Conservation (phyloP, 2,113 vertebrate species). For the Calyptomena viridis region DNA sequence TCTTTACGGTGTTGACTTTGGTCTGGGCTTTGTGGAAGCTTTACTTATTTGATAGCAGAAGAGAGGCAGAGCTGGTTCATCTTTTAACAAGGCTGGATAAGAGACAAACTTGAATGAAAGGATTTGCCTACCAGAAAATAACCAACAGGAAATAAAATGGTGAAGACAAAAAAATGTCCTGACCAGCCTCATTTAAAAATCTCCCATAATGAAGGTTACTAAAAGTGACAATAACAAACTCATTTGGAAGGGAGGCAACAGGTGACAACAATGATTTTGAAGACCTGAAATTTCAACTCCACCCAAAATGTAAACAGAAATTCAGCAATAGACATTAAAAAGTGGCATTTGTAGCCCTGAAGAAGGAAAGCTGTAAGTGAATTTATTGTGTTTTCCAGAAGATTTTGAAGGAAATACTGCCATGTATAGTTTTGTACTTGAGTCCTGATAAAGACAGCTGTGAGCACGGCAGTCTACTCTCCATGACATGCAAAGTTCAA, state of each 20-base stretch:
- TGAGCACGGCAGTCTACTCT: not conserved
- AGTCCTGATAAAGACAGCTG: not conserved
- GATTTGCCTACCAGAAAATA: not conserved
- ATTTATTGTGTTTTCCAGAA: not conserved
- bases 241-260: not conserved
- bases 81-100: not conserved
- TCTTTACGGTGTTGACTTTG: not conserved
- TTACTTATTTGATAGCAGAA: not conserved
- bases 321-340: not conserved
- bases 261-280: not conserved
- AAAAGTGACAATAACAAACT: not conserved
- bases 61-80: not conserved
- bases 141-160: not conserved
- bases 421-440: not conserved
- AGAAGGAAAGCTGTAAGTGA: not conserved
- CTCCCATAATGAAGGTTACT: not conserved
- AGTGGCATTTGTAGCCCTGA: not conserved
- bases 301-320: not conserved
- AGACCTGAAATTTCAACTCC: not conserved
- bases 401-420: not conserved
- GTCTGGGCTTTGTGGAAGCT: not conserved
- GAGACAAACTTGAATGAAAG: not conserved
- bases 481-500: not conserved
- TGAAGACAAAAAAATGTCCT: not conserved
- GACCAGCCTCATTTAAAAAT: not conserved